A percentile compares a stretch with the other conserved stretches of the same genome.
phyloP scores from a whole-genome alignment of 2,797 vertebrate species.

The Nyctalus aviator region DNA sequence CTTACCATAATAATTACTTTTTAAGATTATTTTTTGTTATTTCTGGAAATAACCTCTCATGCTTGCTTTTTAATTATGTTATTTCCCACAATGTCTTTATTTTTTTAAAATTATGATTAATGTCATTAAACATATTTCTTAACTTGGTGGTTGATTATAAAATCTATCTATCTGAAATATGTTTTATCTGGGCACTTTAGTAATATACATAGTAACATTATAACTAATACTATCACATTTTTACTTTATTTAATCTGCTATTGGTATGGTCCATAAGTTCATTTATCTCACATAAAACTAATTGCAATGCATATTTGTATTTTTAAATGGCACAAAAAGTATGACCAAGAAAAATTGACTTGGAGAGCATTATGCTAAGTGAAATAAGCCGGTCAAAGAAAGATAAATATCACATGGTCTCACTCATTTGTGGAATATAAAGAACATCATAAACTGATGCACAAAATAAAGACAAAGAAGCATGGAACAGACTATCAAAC shows the following conservation, averaged over 20 bases:
- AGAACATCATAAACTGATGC: no score
- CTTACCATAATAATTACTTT: background rate
- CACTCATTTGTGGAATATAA: no score
- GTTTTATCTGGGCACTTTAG: background rate
- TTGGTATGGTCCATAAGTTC: background rate
- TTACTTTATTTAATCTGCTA: background rate
- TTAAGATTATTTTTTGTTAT: conserved; percentile 30
- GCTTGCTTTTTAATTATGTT: background rate
- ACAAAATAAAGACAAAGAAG: no score
- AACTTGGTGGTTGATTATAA: background rate
- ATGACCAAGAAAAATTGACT: background rate
- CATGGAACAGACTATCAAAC: no score
- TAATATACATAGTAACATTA: background rate
- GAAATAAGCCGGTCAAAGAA: no score
- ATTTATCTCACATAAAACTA: background rate
- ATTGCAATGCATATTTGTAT: background rate
- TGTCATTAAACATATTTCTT: background rate
- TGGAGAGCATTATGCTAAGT: background rate
- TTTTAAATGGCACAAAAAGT: background rate
- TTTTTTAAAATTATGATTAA: background rate
- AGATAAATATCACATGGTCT: no score
- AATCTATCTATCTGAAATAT: background rate
- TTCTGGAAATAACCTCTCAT: background rate
- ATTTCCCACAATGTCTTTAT: background rate
- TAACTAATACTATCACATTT: background rate